A percentile compares a stretch with the other conserved stretches of the same genome.
These are phyloP conservation scores for Cheilosia pagana DNA, from an alignment of 2,888 invertebrate species.

Conservation along the genomic window DNA sequence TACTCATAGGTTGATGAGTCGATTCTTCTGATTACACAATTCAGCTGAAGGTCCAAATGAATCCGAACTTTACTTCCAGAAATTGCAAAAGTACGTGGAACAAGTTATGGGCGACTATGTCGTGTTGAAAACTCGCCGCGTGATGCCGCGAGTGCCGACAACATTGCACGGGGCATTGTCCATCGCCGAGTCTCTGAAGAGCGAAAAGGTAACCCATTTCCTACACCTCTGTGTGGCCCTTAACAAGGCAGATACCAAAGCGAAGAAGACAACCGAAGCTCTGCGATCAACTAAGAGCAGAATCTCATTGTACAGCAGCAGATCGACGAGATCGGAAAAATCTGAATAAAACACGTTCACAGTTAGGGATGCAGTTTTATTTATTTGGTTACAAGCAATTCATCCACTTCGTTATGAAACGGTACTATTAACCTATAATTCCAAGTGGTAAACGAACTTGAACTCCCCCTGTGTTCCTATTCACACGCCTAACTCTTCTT, in stretches of 20 bases:
- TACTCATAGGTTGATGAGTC: no score
- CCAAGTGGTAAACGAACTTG: no score
- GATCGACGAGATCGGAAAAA: not conserved
- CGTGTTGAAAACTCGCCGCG: conserved; percentile 76
- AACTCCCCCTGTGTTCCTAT: no score
- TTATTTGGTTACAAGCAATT: no score
- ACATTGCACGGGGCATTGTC: conserved; percentile 77
- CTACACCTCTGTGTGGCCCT: not conserved
- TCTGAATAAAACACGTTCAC: not conserved
- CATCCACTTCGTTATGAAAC: no score
- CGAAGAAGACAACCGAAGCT: not conserved
- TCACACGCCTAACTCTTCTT: no score
- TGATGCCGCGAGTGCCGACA: conserved; percentile 78
- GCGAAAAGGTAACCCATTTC: not conserved
- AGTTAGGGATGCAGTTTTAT: not conserved
- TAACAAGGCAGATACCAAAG: not conserved
- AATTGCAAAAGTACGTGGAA: conserved; percentile 75
- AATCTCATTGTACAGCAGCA: not conserved
- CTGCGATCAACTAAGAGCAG: not conserved
- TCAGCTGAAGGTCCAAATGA: not conserved
- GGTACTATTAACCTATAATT: no score
- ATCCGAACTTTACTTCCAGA: conserved; percentile 43
- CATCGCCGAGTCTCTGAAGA: conserved; percentile 29
- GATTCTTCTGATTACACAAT: no score
- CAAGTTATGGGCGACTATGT: conserved; percentile 77